Conservation (phyloP, 2,888 invertebrate species). For the Therioaphis trifolii region DNA sequence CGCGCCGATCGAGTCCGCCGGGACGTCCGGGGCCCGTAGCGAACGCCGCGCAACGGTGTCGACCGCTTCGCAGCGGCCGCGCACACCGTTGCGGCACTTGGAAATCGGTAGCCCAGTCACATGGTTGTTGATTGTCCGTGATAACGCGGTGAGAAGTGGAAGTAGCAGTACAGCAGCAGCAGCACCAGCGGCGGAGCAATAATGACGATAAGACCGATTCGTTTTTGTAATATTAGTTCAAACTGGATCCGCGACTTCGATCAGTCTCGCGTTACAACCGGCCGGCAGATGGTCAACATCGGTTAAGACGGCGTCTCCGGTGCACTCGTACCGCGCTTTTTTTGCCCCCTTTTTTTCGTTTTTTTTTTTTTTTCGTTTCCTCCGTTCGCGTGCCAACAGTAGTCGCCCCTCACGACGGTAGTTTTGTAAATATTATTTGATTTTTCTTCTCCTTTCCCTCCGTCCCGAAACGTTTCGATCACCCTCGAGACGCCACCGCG, state of each 20-base stretch:
- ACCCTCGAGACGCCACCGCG: no score
- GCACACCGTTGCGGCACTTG: neutral
- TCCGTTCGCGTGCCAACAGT: no score
- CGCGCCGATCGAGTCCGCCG: neutral
- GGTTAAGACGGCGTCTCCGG: neutral
- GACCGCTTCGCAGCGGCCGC: neutral
- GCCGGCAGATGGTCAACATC: neutral
- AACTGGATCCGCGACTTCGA: constrained; percentile 20
- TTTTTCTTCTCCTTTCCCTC: neutral
- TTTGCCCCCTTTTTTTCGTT: neutral
- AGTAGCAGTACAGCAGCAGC: constrained; percentile 19
- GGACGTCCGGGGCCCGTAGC: no score
- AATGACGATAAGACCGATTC: constrained; percentile 2
- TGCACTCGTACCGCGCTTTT: neutral
- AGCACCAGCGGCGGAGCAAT: neutral
- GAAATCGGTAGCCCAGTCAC: constrained; percentile 19
- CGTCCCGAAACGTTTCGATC: neutral
- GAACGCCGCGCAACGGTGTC: neutral
- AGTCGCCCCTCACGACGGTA: no score
- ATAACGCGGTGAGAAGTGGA: constrained; percentile 14
- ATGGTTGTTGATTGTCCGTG: constrained; percentile 17
- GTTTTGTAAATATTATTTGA: neutral
- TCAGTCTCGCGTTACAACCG: constrained; percentile 44
- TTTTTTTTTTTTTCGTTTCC: no score
- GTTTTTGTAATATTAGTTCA: constrained; percentile 37